A percentile compares a stretch with the other conserved stretches of the same genome.
Conservation (phyloP, 2,888 invertebrate species). For the Ectropis crepuscularia region DNA sequence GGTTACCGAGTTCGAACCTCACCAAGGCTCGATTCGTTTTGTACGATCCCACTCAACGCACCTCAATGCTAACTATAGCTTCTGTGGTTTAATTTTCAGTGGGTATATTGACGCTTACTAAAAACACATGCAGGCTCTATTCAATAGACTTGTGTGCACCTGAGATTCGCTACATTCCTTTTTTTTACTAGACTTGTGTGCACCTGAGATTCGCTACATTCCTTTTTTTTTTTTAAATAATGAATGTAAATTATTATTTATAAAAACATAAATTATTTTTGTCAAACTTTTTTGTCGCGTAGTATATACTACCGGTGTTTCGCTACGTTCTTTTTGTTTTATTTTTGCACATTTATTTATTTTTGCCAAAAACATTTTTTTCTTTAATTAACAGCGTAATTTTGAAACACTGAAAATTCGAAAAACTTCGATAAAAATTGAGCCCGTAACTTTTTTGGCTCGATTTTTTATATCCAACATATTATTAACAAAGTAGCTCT, state of each 20-base stretch:
- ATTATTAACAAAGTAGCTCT: no score
- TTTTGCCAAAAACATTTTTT: no score
- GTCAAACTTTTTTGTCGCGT: no score
- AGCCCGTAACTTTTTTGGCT: not conserved
- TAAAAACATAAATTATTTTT: no score
- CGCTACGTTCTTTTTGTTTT: no score
- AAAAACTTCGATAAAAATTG: no score
- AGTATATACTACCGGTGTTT: no score
- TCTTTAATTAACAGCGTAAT: no score
- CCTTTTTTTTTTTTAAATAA: slow-evolving; percentile 15
- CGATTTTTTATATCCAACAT: no score
- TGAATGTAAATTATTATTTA: no score
- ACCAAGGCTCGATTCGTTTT: not conserved
- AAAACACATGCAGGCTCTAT: slow-evolving; percentile 69
- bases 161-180: slow-evolving; percentile 63
- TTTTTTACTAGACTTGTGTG: slow-evolving; percentile 55
- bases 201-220: slow-evolving; percentile 69
- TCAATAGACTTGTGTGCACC: slow-evolving; percentile 70
- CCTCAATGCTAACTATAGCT: slow-evolving; percentile 54
- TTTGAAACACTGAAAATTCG: no score
- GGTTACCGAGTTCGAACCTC: slow-evolving; percentile 33
- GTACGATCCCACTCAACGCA: slow-evolving; percentile 64
- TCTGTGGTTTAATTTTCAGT: slow-evolving; percentile 54
- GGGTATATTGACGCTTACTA: slow-evolving; percentile 67
- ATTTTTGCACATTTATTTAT: no score